Percentiles rank a stretch among this genome's conserved stretches.
These are phyloP conservation scores for Odontamblyopus rebecca DNA, from an alignment of 2,797 vertebrate species.

Conservation along the genomic window DNA sequence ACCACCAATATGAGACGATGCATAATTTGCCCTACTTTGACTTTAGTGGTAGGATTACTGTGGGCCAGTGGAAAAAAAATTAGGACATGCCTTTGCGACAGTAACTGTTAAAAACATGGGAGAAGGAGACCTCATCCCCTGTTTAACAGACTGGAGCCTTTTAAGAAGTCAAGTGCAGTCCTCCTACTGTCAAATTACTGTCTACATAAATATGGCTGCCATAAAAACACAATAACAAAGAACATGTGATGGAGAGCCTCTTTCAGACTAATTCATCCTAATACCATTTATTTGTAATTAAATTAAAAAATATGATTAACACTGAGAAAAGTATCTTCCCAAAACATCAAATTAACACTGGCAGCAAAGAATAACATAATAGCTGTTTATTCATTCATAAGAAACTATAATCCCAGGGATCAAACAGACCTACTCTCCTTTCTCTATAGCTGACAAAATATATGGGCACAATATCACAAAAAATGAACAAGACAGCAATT, in stretches of 20 bases:
- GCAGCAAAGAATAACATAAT: too few species aligned
- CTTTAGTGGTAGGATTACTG: background rate
- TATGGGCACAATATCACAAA: background rate
- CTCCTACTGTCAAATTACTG: conserved; percentile 32
- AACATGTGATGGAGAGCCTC: conserved; percentile 22
- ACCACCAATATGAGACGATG: background rate
- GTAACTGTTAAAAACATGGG: conserved; percentile 37
- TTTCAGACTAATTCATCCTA: background rate
- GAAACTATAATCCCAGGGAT: background rate
- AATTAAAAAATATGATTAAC: too few species aligned
- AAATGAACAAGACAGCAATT: background rate
- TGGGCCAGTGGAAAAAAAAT: conserved; percentile 1
- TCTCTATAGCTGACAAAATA: background rate
- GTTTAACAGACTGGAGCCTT: conserved; percentile 34
- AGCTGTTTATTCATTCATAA: background rate
- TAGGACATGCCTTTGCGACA: conserved; percentile 28
- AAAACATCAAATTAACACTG: too few species aligned
- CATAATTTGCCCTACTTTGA: background rate
- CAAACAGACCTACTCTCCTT: background rate
- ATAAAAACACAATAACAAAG: conserved; percentile 21
- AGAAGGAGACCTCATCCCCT: conserved; percentile 20
- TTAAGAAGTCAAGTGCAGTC: conserved; percentile 27
- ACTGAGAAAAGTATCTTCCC: too few species aligned
- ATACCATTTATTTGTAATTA: background rate
- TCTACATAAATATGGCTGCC: conserved; percentile 15